Evolutionary conservation across 2,113 vertebrate species (phyloP).

Genomic region (Micronycteris hirsuta): DNA sequence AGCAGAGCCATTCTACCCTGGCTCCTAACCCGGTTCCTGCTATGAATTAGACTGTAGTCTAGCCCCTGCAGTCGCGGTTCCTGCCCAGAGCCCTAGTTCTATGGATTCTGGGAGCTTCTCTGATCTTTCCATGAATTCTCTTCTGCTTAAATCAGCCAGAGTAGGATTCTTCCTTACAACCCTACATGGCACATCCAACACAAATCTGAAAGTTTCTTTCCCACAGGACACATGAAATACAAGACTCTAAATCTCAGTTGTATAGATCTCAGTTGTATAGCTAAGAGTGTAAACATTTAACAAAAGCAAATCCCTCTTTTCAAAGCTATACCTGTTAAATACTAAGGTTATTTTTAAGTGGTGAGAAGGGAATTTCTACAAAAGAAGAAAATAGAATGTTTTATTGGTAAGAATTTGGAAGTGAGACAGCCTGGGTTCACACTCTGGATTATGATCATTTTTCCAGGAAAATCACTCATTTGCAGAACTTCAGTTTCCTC

Average conservation of each 20-base stretch:
- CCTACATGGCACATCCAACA: background rate
- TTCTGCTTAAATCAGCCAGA: background rate
- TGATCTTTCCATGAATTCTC: background rate
- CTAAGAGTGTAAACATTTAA: slow-evolving; percentile 7
- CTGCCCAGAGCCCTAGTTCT: background rate
- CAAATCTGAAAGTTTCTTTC: background rate
- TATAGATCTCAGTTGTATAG: background rate
- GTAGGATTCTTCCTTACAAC: background rate
- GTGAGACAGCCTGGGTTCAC: background rate
- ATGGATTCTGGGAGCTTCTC: background rate
- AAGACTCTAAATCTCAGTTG: background rate
- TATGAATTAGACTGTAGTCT: background rate
- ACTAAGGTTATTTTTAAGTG: background rate
- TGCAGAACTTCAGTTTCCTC: background rate
- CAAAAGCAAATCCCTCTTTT: slow-evolving; percentile 44
- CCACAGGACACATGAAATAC: background rate
- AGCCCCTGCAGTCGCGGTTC: background rate
- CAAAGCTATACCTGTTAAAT: background rate
- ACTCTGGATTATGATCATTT: background rate
- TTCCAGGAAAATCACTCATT: background rate
- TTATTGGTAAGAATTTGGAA: background rate
- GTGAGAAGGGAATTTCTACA: background rate
- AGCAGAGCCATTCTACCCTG: background rate
- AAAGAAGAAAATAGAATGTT: background rate
- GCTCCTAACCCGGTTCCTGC: background rate